These are phyloP conservation scores for Acanthoscelides obtectus DNA, from an alignment of 2,888 invertebrate species.

Conservation along the genomic window DNA sequence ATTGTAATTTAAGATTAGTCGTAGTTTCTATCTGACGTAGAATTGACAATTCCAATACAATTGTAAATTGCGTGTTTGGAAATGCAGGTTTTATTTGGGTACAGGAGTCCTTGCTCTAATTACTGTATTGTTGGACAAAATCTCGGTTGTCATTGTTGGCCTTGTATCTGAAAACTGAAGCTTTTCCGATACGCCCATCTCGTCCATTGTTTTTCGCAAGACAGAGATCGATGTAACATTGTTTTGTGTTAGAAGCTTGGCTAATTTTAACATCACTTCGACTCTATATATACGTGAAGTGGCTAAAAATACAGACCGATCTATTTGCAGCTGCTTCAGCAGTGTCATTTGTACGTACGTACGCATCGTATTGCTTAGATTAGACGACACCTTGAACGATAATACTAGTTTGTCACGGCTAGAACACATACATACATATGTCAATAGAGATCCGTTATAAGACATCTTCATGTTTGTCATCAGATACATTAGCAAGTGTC, in stretches of 20 bases:
- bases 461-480: too few relatives aligned
- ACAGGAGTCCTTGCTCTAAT: too few relatives aligned
- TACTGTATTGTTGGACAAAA: too few relatives aligned
- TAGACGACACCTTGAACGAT: background rate
- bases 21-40: too few relatives aligned
- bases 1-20: too few relatives aligned
- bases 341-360: background rate
- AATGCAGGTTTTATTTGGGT: too few relatives aligned
- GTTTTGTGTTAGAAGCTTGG: background rate
- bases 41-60: too few relatives aligned
- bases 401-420: background rate
- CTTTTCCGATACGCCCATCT: background rate
- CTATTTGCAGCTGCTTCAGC: background rate
- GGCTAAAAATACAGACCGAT: background rate
- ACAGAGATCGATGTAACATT: background rate
- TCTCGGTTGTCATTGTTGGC: background rate
- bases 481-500: too few relatives aligned
- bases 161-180: background rate
- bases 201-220: background rate
- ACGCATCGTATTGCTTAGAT: too few relatives aligned
- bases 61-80: too few relatives aligned
- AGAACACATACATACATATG: background rate
- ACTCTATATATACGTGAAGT: background rate
- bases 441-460: background rate
- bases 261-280: background rate